A percentile compares a stretch with the other conserved stretches of the same genome.
These are phyloP conservation scores for Parauchenoglanis ngamensis DNA, from an alignment of 2,797 vertebrate species.

Conservation along the genomic window DNA sequence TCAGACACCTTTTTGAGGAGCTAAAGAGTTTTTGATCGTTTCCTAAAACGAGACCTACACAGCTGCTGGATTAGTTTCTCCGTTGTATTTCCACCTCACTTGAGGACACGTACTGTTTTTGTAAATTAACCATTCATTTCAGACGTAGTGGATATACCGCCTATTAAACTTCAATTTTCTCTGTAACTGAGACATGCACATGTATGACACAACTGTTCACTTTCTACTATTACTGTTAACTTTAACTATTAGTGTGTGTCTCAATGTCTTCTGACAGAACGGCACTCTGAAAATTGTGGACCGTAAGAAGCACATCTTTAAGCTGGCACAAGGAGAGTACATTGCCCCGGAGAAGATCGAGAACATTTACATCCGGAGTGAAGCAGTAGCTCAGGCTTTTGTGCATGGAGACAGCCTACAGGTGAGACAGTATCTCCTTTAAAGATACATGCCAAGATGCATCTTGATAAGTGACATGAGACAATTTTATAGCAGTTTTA, in stretches of 20 bases:
- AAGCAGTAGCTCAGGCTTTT: conserved; percentile 87
- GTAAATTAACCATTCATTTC: background rate
- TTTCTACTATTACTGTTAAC: background rate
- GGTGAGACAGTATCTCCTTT: conserved; percentile 66
- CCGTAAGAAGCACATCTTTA: conserved; percentile 98
- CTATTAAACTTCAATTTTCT: background rate
- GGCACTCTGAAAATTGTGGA: conserved; percentile 93
- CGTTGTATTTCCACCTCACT: background rate
- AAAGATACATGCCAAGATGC: background rate
- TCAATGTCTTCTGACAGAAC: conserved; percentile 75
- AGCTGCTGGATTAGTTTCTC: background rate
- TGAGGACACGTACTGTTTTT: background rate
- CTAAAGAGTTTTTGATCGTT: background rate
- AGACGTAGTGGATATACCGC: no score
- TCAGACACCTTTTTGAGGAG: background rate
- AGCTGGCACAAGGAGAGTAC: conserved; percentile 97
- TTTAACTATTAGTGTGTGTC: background rate
- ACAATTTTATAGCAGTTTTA: background rate
- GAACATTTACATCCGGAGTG: conserved; percentile 84
- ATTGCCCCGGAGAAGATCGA: conserved; percentile 98
- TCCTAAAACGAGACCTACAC: background rate
- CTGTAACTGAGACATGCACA: background rate
- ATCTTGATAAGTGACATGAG: background rate
- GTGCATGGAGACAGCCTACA: conserved; percentile 95
- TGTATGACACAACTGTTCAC: background rate